phyloP scores from a whole-genome alignment of 2,888 invertebrate species.

The Rutpela maculata region DNA sequence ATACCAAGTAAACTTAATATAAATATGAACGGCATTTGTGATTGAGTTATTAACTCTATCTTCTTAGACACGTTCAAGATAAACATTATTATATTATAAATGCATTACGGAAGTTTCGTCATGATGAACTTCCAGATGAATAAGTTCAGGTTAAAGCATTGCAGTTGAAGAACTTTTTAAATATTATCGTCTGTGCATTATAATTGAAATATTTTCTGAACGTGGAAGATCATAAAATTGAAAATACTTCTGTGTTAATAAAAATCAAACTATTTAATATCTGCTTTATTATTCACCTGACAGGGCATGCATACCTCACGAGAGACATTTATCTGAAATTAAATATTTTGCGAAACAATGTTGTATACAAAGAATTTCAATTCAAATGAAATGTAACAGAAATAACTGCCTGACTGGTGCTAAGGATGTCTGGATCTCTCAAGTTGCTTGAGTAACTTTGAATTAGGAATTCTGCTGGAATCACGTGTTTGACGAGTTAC shows the following conservation, averaged over 20 bases:
- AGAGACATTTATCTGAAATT: constrained; percentile 20
- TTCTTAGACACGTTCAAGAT: neutral
- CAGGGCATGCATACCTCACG: neutral
- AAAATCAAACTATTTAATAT: constrained; percentile 25
- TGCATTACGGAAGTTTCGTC: neutral
- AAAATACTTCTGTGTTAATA: constrained; percentile 23
- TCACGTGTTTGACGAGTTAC: neutral
- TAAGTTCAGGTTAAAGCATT: neutral
- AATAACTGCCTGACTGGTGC: neutral
- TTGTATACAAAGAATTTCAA: neutral
- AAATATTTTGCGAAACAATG: neutral
- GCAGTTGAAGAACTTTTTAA: constrained; percentile 19
- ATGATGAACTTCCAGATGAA: neutral
- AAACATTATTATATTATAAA: neutral
- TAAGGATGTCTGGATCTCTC: constrained; percentile 2
- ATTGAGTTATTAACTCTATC: neutral
- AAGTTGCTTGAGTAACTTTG: constrained; percentile 7
- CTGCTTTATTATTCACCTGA: constrained; percentile 23
- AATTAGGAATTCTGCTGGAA: neutral
- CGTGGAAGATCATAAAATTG: neutral
- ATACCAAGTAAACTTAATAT: neutral
- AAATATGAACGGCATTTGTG: neutral
- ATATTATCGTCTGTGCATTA: neutral
- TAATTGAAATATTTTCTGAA: constrained; percentile 8
- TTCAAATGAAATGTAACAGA: constrained; percentile 4